Evolutionary conservation across 1,140 invertebrate genomes (phyloP).

Genomic region (Protaetia brevitarsis): DNA sequence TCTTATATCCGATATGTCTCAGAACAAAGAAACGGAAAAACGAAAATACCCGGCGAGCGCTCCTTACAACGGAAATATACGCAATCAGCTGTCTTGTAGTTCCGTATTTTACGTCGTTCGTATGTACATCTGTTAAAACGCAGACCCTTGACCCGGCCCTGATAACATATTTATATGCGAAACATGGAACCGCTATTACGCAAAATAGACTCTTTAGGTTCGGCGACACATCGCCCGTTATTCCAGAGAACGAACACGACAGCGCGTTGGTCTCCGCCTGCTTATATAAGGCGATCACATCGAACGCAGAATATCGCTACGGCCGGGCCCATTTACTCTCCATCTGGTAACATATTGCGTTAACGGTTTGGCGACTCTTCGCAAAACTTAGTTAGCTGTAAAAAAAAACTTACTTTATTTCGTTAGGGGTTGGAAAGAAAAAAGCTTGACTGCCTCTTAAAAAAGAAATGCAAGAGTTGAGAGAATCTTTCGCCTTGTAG

Average conservation of each 20-base stretch:
- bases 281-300: background rate
- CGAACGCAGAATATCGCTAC: background rate
- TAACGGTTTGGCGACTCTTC: constrained; percentile 14
- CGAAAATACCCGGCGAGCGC: background rate
- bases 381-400: constrained; percentile 7
- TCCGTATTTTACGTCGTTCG: background rate
- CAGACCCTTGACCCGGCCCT: constrained; percentile 5
- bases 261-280: background rate
- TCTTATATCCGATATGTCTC: too few relatives aligned
- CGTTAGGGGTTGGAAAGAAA: background rate
- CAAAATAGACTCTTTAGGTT: constrained; percentile 18
- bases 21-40: too few relatives aligned
- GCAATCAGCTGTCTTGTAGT: background rate
- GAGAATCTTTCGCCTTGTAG: too few relatives aligned
- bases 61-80: background rate
- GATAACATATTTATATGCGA: constrained; percentile 15
- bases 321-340: constrained; percentile 8
- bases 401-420: constrained; percentile 7
- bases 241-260: background rate
- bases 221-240: background rate
- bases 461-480: background rate
- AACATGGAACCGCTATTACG: constrained; percentile 16
- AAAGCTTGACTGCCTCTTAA: background rate
- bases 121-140: constrained; percentile 18
- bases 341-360: constrained; percentile 13